These are phyloP conservation scores for Pecten maximus DNA, from an alignment of 2,888 invertebrate genomes.

Conservation along the genomic window DNA sequence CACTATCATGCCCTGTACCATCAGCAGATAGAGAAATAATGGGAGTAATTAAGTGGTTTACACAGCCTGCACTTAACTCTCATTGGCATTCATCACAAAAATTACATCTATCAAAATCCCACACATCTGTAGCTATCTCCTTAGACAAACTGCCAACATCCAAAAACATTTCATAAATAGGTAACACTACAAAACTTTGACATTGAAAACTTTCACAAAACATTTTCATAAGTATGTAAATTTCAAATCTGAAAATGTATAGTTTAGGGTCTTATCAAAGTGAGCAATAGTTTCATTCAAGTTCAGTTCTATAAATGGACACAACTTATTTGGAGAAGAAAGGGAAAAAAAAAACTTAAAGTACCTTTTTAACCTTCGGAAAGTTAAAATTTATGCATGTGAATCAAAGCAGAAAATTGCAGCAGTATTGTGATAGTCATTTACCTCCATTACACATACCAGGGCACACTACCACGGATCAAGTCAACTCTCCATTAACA, in stretches of 20 bases:
- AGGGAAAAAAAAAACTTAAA: neutral
- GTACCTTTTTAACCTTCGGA: constrained; percentile 9
- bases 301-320: neutral
- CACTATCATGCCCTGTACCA: neutral
- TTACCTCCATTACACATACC: neutral
- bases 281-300: neutral
- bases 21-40: constrained; percentile 5
- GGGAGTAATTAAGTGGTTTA: neutral
- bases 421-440: neutral
- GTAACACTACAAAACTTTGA: neutral
- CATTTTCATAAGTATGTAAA: neutral
- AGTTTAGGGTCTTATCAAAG: neutral
- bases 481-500: neutral
- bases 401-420: constrained; percentile 33
- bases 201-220: neutral
- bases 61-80: neutral
- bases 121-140: neutral
- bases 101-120: constrained; percentile 26
- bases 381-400: constrained; percentile 11
- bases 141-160: constrained; percentile 13
- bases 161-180: neutral
- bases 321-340: neutral
- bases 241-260: no score
- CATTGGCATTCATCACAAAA: constrained; percentile 33
- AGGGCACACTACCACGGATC: neutral